Evolutionary conservation across 2,797 vertebrate species (phyloP).

Genomic region (Muscicapa comitata): DNA sequence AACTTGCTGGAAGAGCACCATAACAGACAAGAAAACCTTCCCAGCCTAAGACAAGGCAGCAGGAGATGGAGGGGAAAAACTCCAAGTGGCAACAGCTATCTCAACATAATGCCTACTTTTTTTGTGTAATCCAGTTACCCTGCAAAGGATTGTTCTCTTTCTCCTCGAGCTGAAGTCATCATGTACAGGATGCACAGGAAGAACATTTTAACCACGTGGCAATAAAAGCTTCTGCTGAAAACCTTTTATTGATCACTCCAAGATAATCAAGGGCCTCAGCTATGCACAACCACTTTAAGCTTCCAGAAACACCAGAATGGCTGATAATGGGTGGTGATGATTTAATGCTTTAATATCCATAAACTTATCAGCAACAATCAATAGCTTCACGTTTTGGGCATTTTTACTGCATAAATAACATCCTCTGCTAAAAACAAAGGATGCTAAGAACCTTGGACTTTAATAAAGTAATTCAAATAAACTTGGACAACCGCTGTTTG

Average conservation of each 20-base stretch:
- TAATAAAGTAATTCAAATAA: conserved; percentile 43
- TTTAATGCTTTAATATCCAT: conserved; percentile 56
- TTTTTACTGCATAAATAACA: conserved; percentile 51
- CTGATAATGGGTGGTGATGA: conserved; percentile 16
- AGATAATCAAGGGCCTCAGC: conserved; percentile 13
- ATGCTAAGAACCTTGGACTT: conserved; percentile 24
- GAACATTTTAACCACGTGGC: conserved; percentile 24
- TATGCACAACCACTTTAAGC: conserved; percentile 12
- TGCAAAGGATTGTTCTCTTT: neutral
- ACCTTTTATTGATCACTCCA: conserved; percentile 35
- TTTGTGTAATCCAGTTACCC: neutral
- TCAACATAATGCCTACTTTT: neutral
- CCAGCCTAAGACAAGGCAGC: neutral
- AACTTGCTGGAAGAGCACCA: neutral
- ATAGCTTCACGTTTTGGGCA: conserved; percentile 42
- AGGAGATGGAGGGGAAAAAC: neutral
- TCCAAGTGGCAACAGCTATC: neutral
- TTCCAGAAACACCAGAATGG: neutral
- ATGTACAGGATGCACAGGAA: conserved; percentile 18
- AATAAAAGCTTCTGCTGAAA: conserved; percentile 62
- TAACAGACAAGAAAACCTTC: neutral
- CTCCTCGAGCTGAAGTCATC: neutral
- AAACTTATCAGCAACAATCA: conserved; percentile 48
- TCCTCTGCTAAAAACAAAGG: conserved; percentile 53
- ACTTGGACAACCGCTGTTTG: conserved; percentile 47